These are phyloP conservation scores for Antheraea pernyi DNA, from an alignment of 1,140 invertebrate genomes.

Conservation along the genomic window DNA sequence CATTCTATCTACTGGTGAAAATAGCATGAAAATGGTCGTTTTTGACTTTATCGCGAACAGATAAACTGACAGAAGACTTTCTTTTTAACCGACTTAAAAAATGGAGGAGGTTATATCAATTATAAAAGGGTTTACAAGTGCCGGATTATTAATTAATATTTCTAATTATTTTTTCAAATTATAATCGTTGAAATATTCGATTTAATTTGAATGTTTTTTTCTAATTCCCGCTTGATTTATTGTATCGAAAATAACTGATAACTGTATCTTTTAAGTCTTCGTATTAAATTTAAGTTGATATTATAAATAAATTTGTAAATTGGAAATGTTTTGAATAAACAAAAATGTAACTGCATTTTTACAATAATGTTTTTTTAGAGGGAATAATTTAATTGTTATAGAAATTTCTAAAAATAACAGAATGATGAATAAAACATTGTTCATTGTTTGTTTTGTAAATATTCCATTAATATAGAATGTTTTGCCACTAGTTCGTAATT, in stretches of 20 bases:
- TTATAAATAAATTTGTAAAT: not conserved
- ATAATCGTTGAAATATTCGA: not conserved
- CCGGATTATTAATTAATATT: no score
- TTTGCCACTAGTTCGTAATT: slow-evolving; percentile 67
- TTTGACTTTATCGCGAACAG: no score
- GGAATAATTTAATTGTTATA: not conserved
- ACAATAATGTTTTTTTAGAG: not conserved
- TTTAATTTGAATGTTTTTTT: not conserved
- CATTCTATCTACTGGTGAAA: no score
- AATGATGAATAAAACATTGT: not conserved
- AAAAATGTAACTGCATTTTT: slow-evolving; percentile 7
- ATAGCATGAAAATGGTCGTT: no score
- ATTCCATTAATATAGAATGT: slow-evolving; percentile 24
- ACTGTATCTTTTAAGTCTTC: not conserved
- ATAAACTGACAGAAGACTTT: no score
- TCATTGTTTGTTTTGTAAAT: slow-evolving; percentile 33
- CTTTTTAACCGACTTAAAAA: no score
- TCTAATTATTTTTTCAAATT: not conserved
- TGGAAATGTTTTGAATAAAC: slow-evolving; percentile 1
- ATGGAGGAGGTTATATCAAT: no score
- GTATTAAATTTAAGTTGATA: slow-evolving; percentile 9
- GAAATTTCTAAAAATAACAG: slow-evolving; percentile 1
- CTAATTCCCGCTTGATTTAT: not conserved
- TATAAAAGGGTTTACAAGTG: no score
- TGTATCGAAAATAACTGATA: not conserved